Evolutionary conservation across 2,888 invertebrate species (phyloP).

Genomic region (Smittia sp.): DNA sequence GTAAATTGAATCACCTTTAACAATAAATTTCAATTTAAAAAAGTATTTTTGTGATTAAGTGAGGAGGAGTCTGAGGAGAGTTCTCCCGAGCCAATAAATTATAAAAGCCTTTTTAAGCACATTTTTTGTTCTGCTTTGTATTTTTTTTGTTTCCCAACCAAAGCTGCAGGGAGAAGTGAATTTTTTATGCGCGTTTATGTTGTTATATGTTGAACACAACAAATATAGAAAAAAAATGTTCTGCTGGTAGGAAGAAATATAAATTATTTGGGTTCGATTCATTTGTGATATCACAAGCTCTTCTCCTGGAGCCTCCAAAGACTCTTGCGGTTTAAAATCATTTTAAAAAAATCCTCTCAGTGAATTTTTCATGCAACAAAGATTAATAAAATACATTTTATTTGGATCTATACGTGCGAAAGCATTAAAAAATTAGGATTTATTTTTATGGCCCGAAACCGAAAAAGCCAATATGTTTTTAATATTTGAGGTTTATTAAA

Average conservation of each 20-base stretch:
- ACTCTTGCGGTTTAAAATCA: neutral
- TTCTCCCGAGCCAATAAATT: neutral
- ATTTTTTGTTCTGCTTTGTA: neutral
- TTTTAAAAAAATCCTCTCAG: neutral
- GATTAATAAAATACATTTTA: no score
- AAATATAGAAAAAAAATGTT: conserved; percentile 2
- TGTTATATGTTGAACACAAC: conserved; percentile 12
- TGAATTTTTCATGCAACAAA: conserved; percentile 6
- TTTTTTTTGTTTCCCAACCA: neutral
- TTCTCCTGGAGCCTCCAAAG: no score
- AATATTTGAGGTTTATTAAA: conserved; percentile 14
- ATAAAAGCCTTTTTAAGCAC: conserved; percentile 12
- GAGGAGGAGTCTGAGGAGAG: neutral
- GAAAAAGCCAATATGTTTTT: neutral
- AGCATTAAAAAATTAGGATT: conserved; percentile 29
- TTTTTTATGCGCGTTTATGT: conserved; percentile 1
- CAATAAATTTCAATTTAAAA: conserved; percentile 10
- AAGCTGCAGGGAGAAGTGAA: conserved; percentile 9
- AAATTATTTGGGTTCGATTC: no score
- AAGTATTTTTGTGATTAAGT: neutral
- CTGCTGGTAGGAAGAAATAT: conserved; percentile 10
- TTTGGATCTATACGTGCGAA: neutral
- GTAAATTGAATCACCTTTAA: conserved; percentile 54
- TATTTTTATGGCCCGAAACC: conserved; percentile 8
- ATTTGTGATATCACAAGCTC: no score